Conservation (phyloP, 2,888 invertebrate genomes). For the Aproaerema taeniolella region DNA sequence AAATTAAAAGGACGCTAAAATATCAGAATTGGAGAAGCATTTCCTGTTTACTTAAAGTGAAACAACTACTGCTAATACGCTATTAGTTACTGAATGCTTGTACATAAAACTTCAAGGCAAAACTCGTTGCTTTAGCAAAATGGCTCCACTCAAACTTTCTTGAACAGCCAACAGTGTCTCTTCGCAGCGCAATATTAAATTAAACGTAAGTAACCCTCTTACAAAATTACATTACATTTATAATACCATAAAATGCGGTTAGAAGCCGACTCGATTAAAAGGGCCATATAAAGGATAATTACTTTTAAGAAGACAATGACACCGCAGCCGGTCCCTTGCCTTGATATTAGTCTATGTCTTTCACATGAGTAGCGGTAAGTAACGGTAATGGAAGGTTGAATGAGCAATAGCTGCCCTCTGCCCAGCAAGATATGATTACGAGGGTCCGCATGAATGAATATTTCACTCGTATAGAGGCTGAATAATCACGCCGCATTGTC, state of each 20-base stretch:
- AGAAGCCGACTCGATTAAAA: slow-evolving; percentile 46
- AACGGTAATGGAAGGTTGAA: slow-evolving; percentile 2
- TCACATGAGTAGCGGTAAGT: slow-evolving; percentile 2
- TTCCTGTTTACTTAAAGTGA: no score
- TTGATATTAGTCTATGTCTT: slow-evolving; percentile 7
- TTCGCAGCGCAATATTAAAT: slow-evolving; percentile 39
- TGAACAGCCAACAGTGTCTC: no score
- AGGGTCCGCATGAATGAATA: neutral
- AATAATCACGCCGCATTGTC: neutral
- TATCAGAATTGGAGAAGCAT: no score
- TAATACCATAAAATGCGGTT: slow-evolving; percentile 43
- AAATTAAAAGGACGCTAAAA: no score
- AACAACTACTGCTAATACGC: no score
- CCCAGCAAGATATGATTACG: neutral
- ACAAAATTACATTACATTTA: slow-evolving; percentile 51
- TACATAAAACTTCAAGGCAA: no score
- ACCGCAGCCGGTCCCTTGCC: neutral
- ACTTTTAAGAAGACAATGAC: slow-evolving; percentile 36
- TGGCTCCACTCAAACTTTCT: no score
- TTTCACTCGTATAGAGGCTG: neutral
- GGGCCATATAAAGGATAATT: slow-evolving; percentile 51
- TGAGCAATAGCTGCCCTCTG: neutral
- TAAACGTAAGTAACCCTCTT: slow-evolving; percentile 43
- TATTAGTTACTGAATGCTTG: no score
- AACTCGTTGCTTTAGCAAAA: no score